Conservation (phyloP, 2,113 vertebrate genomes). For the Pachycephala philippinensis region DNA sequence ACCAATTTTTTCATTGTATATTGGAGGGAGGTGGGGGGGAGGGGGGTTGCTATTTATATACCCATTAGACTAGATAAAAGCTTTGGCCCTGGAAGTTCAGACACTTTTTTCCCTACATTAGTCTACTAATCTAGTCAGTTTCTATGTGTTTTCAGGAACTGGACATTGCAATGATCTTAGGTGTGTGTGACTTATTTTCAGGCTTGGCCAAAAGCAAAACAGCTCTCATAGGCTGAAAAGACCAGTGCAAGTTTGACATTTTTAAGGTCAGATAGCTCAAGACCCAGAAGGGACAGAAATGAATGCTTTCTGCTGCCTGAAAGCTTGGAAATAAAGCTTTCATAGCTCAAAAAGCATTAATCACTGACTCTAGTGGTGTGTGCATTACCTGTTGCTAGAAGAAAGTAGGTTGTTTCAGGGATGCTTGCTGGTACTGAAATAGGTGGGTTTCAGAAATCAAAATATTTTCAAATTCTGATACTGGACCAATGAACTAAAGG, state of each 20-base stretch:
- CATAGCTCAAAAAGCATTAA: not conserved
- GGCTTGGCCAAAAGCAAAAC: not conserved
- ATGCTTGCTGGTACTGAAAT: not conserved
- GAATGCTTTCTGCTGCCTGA: not conserved
- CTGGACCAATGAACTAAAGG: not conserved
- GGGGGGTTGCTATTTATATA: not conserved
- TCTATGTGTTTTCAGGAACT: not conserved
- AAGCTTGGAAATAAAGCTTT: not conserved
- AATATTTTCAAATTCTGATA: not conserved
- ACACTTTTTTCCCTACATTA: not conserved
- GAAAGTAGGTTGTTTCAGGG: not conserved
- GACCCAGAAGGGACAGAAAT: not conserved
- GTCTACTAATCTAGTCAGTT: not conserved
- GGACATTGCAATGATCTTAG: not conserved
- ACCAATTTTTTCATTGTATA: not conserved
- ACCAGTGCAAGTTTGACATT: not conserved
- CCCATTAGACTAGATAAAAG: not conserved
- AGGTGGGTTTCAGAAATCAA: not conserved
- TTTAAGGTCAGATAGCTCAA: not conserved
- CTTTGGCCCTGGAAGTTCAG: not conserved
- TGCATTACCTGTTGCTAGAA: not conserved
- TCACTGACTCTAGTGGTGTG: not conserved
- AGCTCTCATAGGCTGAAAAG: not conserved
- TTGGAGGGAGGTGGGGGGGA: too few species aligned
- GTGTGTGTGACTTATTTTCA: not conserved